Evolutionary conservation across 1,140 invertebrate species (phyloP).

Genomic region (Tyrophagus putrescentiae): DNA sequence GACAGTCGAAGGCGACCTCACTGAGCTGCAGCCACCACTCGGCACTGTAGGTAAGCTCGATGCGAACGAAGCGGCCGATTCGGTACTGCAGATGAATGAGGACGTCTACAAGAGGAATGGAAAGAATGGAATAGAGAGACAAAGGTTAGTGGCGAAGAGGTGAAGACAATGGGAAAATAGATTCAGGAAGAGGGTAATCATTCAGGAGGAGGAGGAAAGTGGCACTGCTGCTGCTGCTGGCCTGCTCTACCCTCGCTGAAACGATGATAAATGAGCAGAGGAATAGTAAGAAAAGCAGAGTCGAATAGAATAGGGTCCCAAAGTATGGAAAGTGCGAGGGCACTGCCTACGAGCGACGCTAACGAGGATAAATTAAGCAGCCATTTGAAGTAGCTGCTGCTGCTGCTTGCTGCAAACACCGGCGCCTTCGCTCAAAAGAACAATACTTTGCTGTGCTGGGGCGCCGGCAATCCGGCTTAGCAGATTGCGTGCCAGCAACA

Average conservation of each 20-base stretch:
- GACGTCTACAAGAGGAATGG: constrained; percentile 52
- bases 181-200: not conserved
- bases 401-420: no score
- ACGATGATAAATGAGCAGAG: constrained; percentile 14
- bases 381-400: no score
- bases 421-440: no score
- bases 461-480: not conserved
- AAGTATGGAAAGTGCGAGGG: no score
- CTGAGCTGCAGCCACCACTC: constrained; percentile 84
- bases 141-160: not conserved
- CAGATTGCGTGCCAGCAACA: not conserved
- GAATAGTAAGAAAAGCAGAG: no score
- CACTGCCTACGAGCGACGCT: not conserved
- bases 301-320: no score
- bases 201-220: not conserved
- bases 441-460: no score
- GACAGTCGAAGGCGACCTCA: constrained; percentile 47
- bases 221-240: not conserved
- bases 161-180: not conserved
- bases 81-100: constrained; percentile 68
- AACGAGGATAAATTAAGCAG: constrained; percentile 13
- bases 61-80: constrained; percentile 61
- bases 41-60: constrained; percentile 60
- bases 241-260: not conserved
- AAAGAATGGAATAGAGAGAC: not conserved